Evolutionary conservation across 2,113 vertebrate species (phyloP).

Genomic region (Cochlearius cochlearius): DNA sequence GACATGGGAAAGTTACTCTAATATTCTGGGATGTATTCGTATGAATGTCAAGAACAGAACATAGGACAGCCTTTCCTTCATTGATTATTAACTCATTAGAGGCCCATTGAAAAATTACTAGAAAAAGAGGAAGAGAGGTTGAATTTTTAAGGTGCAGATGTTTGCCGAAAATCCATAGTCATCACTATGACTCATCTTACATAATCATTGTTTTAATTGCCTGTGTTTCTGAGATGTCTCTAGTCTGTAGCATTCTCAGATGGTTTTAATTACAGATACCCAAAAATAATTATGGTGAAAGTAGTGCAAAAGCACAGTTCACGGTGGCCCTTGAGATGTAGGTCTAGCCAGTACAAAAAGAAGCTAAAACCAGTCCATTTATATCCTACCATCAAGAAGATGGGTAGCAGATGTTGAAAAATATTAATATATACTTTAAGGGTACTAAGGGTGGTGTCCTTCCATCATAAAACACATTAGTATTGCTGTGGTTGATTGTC

Average conservation of each 20-base stretch:
- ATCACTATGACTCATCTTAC: neutral
- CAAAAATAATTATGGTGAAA: neutral
- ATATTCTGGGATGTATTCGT: neutral
- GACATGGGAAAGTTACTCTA: neutral
- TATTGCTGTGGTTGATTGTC: neutral
- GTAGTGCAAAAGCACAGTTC: neutral
- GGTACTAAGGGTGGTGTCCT: neutral
- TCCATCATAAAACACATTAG: constrained; percentile 10
- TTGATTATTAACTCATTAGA: neutral
- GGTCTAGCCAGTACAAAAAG: neutral
- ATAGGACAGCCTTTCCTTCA: neutral
- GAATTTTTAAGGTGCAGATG: neutral
- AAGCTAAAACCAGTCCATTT: neutral
- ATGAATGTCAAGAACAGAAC: neutral
- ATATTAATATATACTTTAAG: neutral
- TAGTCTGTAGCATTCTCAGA: neutral
- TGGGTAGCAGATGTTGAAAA: constrained; percentile 37
- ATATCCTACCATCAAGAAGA: constrained; percentile 1
- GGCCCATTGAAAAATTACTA: neutral
- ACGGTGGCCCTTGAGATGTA: neutral
- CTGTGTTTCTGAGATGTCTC: neutral
- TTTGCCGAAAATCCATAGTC: neutral
- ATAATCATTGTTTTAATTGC: neutral
- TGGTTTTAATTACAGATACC: constrained; percentile 15
- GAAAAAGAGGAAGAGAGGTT: neutral